A percentile compares a stretch with the other conserved stretches of the same genome.
Evolutionary conservation across 2,888 invertebrate species (phyloP).

Genomic region (Hoplodrina ambigua): DNA sequence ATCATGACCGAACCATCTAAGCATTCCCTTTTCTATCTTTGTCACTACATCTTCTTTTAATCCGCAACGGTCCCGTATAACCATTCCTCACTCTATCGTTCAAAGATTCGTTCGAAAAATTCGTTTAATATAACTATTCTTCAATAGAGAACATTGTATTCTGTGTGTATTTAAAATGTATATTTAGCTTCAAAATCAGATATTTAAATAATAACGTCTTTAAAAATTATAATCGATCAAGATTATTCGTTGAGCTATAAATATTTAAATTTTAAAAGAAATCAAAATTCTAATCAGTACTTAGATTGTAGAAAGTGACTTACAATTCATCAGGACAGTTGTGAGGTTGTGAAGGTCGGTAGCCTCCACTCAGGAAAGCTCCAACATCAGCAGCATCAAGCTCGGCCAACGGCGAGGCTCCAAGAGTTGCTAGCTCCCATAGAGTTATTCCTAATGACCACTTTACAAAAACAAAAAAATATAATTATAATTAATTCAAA

Average conservation of each 20-base stretch:
- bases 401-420: conserved; percentile 97
- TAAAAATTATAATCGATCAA: neutral
- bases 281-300: too few relatives aligned
- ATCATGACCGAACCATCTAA: too few relatives aligned
- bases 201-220: neutral
- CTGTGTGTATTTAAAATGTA: too few relatives aligned
- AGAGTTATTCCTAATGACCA: conserved; percentile 98
- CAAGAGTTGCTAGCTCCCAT: conserved; percentile 98
- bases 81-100: too few relatives aligned
- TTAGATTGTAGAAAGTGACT: conserved; percentile 81
- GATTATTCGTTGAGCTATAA: neutral
- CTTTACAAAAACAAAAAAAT: conserved; percentile 79
- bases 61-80: too few relatives aligned
- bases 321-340: conserved; percentile 99
- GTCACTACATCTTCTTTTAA: too few relatives aligned
- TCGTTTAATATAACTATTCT: too few relatives aligned
- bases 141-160: too few relatives aligned
- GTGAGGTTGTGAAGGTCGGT: conserved; percentile 96
- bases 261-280: neutral
- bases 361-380: conserved; percentile 96
- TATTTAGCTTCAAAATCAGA: too few relatives aligned
- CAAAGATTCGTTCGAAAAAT: too few relatives aligned
- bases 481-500: neutral
- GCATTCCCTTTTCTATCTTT: too few relatives aligned
- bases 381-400: conserved; percentile 98